Base-by-base conservation (phyloP, 2,888 invertebrate genomes). In the Drosophila flavopinicola region DNA sequence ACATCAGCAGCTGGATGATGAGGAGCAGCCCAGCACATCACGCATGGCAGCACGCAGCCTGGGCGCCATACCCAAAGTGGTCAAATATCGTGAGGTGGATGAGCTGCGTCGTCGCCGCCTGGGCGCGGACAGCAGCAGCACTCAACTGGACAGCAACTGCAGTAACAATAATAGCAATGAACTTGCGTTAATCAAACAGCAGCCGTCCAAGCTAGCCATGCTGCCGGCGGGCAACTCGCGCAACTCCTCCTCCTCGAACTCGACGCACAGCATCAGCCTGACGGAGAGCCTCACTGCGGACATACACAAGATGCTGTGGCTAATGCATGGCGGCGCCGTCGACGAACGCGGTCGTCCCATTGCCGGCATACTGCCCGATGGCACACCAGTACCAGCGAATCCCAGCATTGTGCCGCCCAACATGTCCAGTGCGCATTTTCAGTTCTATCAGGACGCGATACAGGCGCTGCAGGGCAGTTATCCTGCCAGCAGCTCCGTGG, bases 221-320 rank as follows among this genome's bases (percentile, higher is more conserved):
- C 95, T 95, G 91, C 92, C 74, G 4, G 49, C 91, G 91, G 10
- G 15, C 23, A 92, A 75, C 89, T 93, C 91, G 89, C 92, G 82
- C 88, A 93, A 93, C 72, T 93, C 93, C 27, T 93, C 93, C 7
- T 92, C 93, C 53, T 89, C 93, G 90, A 83, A 85, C 6, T 85
- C 93, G 89, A 90, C 93, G 91, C 88, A 92, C 91, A 91, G 94
- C 92, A 82, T 93, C 91, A 91, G 93, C 91, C 27, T 87, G 11
- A 72, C 91, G 90, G 78, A 93, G 91, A 90, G 93, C 90, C 89
- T 92, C 91, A 87, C 88, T 1, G 89, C 90, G 7, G 91, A 91
- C 44, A 89, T 90, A 33, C 90, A 90, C 49, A 90, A 88, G 72
- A 89, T 89, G 85, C 79, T 90, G 2, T 91, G 91, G 90, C 65